A percentile compares a stretch with the other conserved stretches of the same genome.
Evolutionary conservation across 2,113 vertebrate species (phyloP).

Genomic region (Passer montanus): DNA sequence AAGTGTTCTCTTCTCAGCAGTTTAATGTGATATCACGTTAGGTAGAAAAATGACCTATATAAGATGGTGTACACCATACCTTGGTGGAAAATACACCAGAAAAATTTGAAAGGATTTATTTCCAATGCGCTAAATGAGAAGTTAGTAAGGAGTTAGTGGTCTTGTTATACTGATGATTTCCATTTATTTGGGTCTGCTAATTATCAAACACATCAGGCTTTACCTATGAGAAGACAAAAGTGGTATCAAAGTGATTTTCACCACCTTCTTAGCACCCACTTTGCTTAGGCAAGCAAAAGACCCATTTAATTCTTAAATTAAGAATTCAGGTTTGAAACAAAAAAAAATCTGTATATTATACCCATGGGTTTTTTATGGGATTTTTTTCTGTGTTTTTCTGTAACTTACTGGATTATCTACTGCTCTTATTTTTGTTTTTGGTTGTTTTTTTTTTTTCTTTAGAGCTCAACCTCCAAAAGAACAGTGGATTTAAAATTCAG

Average conservation of each 20-base stretch:
- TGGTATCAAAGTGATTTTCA: neutral
- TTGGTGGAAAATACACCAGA: neutral
- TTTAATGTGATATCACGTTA: neutral
- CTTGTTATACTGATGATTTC: neutral
- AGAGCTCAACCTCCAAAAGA: neutral
- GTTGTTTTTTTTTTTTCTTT: neutral
- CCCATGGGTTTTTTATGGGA: rapidly evolving
- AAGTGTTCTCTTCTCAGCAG: neutral
- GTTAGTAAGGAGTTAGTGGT: neutral
- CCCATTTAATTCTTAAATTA: neutral
- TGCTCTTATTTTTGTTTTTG: neutral
- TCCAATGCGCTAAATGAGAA: neutral
- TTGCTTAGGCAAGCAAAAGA: neutral
- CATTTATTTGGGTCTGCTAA: neutral
- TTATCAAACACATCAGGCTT: neutral
- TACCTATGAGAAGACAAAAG: neutral
- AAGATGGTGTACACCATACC: neutral
- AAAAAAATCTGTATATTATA: neutral
- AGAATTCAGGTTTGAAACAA: neutral
- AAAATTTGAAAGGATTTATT: neutral
- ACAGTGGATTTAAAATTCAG: neutral
- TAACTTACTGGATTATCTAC: neutral
- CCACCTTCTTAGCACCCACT: neutral
- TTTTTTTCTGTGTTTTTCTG: neutral
- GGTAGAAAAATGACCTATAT: neutral